Evolutionary conservation across 2,113 vertebrate genomes (phyloP).

Genomic region (Australoheros scitulus): DNA sequence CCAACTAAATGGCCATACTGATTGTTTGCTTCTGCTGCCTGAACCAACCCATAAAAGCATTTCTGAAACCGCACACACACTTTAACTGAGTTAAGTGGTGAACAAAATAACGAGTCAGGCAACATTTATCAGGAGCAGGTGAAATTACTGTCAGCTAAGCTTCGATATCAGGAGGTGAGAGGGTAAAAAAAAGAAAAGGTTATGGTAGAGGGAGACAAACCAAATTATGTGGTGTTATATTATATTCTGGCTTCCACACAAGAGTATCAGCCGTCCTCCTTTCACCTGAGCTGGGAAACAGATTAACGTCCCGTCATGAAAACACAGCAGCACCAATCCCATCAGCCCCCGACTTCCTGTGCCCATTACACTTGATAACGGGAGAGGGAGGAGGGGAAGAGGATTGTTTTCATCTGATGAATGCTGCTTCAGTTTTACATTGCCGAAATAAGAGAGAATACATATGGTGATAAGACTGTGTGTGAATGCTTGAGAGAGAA

Average conservation of each 20-base stretch:
- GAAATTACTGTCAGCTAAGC: not conserved
- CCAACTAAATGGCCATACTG: not conserved
- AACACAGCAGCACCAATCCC: conserved; percentile 17
- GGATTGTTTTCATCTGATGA: conserved; percentile 17
- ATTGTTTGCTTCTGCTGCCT: not conserved
- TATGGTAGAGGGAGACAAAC: not conserved
- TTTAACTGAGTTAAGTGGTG: not conserved
- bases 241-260: not conserved
- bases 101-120: not conserved
- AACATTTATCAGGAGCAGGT: not conserved
- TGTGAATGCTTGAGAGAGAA: not conserved
- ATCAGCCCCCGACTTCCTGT: conserved; percentile 9
- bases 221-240: not conserved
- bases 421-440: conserved; percentile 23
- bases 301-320: conserved; percentile 22
- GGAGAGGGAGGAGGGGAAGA: not conserved
- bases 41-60: not conserved
- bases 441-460: not conserved
- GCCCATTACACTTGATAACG: not conserved
- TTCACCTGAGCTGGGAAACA: conserved; percentile 45
- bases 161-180: fast-evolving
- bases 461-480: not conserved
- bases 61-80: not conserved
- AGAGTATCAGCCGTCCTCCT: not conserved
- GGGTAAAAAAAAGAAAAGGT: not conserved